Base-by-base conservation (phyloP, 2,797 vertebrate species). In the Apodemus agrarius region DNA sequence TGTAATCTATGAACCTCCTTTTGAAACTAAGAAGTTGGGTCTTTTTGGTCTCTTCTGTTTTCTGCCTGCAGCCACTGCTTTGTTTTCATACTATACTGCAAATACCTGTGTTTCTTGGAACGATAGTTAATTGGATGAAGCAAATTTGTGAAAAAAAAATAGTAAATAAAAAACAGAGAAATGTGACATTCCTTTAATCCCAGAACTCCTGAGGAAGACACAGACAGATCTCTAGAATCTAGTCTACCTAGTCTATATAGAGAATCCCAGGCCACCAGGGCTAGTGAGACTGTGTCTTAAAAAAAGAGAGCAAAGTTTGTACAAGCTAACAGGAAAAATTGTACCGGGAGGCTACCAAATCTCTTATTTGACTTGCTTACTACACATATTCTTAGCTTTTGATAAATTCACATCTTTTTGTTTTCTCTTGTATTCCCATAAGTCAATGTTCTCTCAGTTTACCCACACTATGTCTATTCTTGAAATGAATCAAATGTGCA, bases 291-390 rank as follows among this genome's bases (percentile, higher is more conserved):
- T 34, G 6, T 21, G 59, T 67, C 7, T 84, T 17, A 84, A 43
- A 92, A 92, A 69, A 84, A 90, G 69, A 81, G 87, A 94, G 65
- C 59, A 93, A 84, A 96, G 79, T 89, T 61, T 91, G 29, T 26
- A 78, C 61, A 78, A 72, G 17, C 8, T 57, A 43, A 87, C 43
- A 57, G 74, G 91, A 95, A 87, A 96, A 93, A 93, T 13, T 89
- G 6, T 52, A 90, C 75, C 8, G 21, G 37, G 31, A 59, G 52
- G 19, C 24, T 85, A 96, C 3, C 40, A 2, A 90, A 26, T 88
- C 40, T 84, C 43, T 49, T 21, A 1, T 84, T 69, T 37, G 94
- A 52, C 37, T 89, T 78, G 74, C 86, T 92, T 81, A 84, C 85
- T 80, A 37, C 26, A 59, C 9, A 88, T 31, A 80, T 37, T 93